Evolutionary conservation across 2,888 invertebrate species (phyloP).

Genomic region (Dynastes hyllus): DNA sequence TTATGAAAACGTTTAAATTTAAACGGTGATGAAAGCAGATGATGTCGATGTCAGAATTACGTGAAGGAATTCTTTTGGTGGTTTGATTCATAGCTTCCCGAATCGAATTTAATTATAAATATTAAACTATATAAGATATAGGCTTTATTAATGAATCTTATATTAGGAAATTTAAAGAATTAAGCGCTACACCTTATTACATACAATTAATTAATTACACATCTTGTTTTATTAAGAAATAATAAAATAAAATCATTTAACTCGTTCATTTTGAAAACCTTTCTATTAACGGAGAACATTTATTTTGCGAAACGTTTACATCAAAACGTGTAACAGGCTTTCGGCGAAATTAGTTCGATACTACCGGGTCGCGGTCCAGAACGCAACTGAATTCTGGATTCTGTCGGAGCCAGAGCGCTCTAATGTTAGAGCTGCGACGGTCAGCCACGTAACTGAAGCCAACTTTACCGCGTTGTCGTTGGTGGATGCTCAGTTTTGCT

Average conservation of each 20-base stretch:
- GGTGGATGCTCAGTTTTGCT: slow-evolving; percentile 11
- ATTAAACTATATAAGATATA: too few species aligned
- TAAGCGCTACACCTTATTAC: too few species aligned
- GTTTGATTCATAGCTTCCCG: neutral
- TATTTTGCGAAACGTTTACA: neutral
- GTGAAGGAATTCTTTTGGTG: neutral
- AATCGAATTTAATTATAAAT: neutral
- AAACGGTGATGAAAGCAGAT: neutral
- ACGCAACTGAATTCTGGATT: slow-evolving; percentile 10
- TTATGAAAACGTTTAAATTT: slow-evolving; percentile 29
- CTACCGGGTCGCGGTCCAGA: neutral
- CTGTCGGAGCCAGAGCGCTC: neutral
- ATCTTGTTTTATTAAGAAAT: too few species aligned
- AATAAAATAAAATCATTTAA: too few species aligned
- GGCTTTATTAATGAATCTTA: too few species aligned
- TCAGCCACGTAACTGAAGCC: slow-evolving; percentile 21
- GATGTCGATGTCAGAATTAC: neutral
- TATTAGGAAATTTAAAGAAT: too few species aligned
- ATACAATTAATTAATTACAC: too few species aligned
- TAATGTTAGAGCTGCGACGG: neutral
- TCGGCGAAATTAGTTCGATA: neutral
- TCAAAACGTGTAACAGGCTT: too few species aligned
- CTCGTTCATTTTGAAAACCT: neutral
- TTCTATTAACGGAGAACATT: too few species aligned
- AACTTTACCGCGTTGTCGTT: neutral